A percentile compares a stretch with the other conserved stretches of the same genome.
Conservation (phyloP, 2,797 vertebrate species). For the Peromyscus melanophrys region DNA sequence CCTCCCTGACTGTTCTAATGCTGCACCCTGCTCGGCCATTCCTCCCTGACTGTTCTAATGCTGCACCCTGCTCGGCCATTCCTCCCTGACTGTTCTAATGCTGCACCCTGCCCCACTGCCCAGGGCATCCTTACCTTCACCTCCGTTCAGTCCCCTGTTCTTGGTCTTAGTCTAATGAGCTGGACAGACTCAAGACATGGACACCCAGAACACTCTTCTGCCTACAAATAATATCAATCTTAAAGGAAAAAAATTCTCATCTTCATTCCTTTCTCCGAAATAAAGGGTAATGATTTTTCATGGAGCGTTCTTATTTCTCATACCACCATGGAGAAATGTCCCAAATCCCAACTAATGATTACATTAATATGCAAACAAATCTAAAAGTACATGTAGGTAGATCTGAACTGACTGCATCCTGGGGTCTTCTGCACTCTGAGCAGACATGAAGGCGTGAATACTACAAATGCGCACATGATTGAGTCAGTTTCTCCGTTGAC, state of each 20-base stretch:
- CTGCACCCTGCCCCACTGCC: not conserved
- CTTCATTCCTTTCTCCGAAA: not conserved
- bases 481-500: not conserved
- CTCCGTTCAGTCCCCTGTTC: not conserved
- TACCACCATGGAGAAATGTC: not conserved
- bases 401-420: not conserved
- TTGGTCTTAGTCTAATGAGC: not conserved
- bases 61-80: no score
- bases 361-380: not conserved
- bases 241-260: not conserved
- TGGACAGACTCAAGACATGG: not conserved
- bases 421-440: not conserved
- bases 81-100: not conserved
- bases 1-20: not conserved
- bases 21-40: not conserved
- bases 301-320: not conserved
- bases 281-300: slow-evolving; percentile 25
- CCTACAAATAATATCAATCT: not conserved
- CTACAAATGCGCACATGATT: not conserved
- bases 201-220: not conserved
- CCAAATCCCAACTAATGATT: not conserved
- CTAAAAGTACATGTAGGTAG: slow-evolving; percentile 20
- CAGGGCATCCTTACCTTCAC: not conserved
- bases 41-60: no score
- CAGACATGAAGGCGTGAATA: not conserved